These are phyloP conservation scores for Hybognathus amarus DNA, from an alignment of 2,797 vertebrate species.

Conservation along the genomic window DNA sequence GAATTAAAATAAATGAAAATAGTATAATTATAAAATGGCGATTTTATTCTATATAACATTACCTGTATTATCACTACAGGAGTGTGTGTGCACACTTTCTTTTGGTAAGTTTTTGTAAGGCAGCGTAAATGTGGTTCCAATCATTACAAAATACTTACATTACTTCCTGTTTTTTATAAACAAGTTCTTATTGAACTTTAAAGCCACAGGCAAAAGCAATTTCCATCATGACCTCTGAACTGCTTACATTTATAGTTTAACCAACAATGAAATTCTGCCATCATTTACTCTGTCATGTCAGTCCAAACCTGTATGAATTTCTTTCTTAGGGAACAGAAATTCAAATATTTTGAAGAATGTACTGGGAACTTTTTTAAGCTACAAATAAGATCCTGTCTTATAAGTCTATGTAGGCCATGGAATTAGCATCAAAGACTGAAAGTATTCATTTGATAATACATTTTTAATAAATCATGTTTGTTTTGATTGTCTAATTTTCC, in stretches of 20 bases:
- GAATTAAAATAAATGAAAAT: not conserved
- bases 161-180: conserved; percentile 77
- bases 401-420: not conserved
- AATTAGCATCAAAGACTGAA: not conserved
- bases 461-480: not conserved
- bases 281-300: not conserved
- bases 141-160: conserved; percentile 64
- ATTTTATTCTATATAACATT: not conserved
- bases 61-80: not conserved
- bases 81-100: conserved; percentile 10
- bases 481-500: not conserved
- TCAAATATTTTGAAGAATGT: not conserved
- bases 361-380: not conserved
- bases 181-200: conserved; percentile 70
- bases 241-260: not conserved
- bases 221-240: conserved; percentile 52
- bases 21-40: not conserved
- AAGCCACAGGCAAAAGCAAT: conserved; percentile 57
- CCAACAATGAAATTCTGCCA: not conserved
- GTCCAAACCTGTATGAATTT: not conserved
- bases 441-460: not conserved
- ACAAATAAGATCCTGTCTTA: not conserved
- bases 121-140: conserved; percentile 66
- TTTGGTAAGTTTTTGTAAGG: not conserved
- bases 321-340: not conserved